Base-by-base conservation (phyloP, 1,140 invertebrate genomes). In the Phortica variegata region DNA sequence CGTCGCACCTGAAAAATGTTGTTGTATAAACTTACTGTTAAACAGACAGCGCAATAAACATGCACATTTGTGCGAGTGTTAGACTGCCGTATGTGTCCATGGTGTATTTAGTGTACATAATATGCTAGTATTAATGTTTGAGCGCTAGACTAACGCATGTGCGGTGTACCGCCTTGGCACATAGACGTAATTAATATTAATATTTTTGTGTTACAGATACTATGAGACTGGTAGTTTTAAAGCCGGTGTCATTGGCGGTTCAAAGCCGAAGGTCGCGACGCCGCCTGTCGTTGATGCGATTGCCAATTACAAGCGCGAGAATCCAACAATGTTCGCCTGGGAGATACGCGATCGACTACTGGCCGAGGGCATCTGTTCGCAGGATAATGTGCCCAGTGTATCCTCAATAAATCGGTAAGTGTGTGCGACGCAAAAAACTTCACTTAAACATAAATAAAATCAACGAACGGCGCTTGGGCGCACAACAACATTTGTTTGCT, bases 251-350 rank as follows among this genome's bases (percentile, higher is more conserved):
- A 99, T 99, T 66, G 97, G 97, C 2, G 97, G 97, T 13, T 97
- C 93, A 19, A 99, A 99, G 79, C 97, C 97, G 7, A 99, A 99
- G 80, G 97, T 99, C 20, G 97, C 97, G 3, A 99, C 97, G 1
- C 95, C 95, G 1, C 91, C 93, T 37, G 97, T 99, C 9, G 97
- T 99, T 19, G 93, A 98, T 73, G 95, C 95, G 33, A 99, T 99
- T 56, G 92, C 95, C 2, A 91, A 93, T 57, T 99, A 99, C 82
- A 99, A 99, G 77, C 83, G 93, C 50, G 94, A 98, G 77, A 98
- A 99, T 79, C 97, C 97, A 0, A 99, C 96, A 13, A 98, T 99
- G 95, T 99, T 99, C 77, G 97, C 97, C 2, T 99, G 97, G 97
- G 97, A 99, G 79, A 99, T 99, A 66, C 81, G 97, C 29, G 96